phyloP scores from a whole-genome alignment of 2,888 invertebrate species.

The Ornithoptera priamus region DNA sequence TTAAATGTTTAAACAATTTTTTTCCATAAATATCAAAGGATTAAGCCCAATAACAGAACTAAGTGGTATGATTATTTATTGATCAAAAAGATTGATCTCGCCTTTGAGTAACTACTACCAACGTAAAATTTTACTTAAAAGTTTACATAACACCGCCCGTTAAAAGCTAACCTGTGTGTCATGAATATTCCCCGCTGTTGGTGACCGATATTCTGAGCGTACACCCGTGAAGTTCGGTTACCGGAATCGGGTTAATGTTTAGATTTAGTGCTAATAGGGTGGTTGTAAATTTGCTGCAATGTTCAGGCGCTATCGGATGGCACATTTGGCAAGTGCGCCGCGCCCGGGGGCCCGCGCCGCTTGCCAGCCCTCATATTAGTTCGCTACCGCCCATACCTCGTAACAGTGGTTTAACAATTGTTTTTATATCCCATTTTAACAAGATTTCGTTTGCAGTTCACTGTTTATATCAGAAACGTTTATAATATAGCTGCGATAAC shows the following conservation, averaged over 20 bases:
- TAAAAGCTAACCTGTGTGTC: constrained; percentile 44
- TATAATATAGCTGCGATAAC: constrained; percentile 14
- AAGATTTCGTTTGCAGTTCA: constrained; percentile 29
- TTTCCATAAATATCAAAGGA: too few relatives aligned
- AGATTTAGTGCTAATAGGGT: constrained; percentile 80
- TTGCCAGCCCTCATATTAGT: constrained; percentile 70
- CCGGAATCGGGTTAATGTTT: constrained; percentile 78
- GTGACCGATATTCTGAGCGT: constrained; percentile 65
- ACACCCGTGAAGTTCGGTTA: constrained; percentile 71
- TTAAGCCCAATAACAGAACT: too few relatives aligned
- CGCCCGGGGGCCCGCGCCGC: constrained; percentile 53
- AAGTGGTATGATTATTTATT: not conserved
- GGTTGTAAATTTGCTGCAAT: constrained; percentile 76
- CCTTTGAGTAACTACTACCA: not conserved
- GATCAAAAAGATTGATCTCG: not conserved
- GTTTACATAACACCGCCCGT: constrained; percentile 38
- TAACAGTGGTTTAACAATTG: constrained; percentile 64
- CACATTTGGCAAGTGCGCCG: constrained; percentile 72
- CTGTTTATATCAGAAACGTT: not conserved
- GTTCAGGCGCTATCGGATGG: constrained; percentile 76
- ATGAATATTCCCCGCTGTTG: constrained; percentile 52
- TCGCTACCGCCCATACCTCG: constrained; percentile 51
- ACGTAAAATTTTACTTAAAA: constrained; percentile 25
- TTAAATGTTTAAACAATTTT: too few relatives aligned
- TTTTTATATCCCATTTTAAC: constrained; percentile 52